Base-by-base conservation (phyloP, 2,797 vertebrate species). In the Choloepus didactylus region DNA sequence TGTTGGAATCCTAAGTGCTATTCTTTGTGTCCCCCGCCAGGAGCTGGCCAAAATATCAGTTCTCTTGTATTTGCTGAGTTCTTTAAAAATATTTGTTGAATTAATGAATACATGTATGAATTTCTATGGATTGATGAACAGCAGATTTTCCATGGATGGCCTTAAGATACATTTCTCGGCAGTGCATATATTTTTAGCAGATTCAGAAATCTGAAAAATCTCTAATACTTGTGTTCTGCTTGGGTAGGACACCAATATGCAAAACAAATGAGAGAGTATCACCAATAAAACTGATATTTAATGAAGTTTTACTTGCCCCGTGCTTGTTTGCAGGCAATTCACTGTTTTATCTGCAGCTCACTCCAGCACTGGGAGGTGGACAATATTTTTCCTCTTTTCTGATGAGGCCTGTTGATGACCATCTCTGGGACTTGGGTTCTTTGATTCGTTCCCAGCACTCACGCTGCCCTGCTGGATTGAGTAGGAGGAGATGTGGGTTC, bases 281-380 rank as follows among this genome's bases (percentile, higher is more conserved):
- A 41, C 15, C 31, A 6, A 31, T 56, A 44, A 93, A 64, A 59
- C 8, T 5, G 82, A 38, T 27, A 4, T 0, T 87, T 75, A 56
- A 75, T 29, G 31, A 76, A 62, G 11, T 79, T 72, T 38, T 77
- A 5, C 18, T 66, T 72, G 27, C 10, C 73, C 23, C 2, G 38
- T 31, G 25, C 16, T 93, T 41, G 9, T 25, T 76, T 83, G 76
- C 51, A 27, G 46, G 21, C n/a, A 41, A 18, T 23, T 75, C 31
- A 49, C 19, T 64, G 44, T 70, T 80, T 81, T 2, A 77, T 77
- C 41, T 59, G 3, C 8, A 81, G n/a, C 19, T 83, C 10, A 15
- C n/a, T 4, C 38, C 12, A 59, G 9, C 4, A 0, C 25, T 11
- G 31, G 3, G n/a, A 44, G 23, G 0, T 31, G 8, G 16, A 6